Percentiles rank a stretch among this genome's conserved stretches.
These are phyloP conservation scores for Cecidostiba fungosa DNA, from an alignment of 2,888 invertebrate species.

Conservation along the genomic window DNA sequence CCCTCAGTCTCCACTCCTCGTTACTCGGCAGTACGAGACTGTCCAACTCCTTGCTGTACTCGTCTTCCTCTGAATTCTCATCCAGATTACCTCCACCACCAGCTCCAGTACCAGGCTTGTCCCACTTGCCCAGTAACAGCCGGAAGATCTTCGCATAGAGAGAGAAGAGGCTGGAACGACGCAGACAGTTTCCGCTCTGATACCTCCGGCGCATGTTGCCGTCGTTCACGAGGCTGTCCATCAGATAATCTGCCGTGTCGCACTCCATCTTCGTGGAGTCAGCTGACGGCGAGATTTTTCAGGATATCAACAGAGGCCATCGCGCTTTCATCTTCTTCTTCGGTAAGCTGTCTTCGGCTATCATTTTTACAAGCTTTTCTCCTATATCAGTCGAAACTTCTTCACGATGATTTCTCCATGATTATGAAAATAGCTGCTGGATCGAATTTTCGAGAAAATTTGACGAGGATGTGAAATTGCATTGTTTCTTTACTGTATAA, in stretches of 20 bases:
- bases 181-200: constrained; percentile 19
- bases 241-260: background rate
- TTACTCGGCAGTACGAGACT: constrained; percentile 86
- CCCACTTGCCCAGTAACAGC: constrained; percentile 47
- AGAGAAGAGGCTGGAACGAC: constrained; percentile 52
- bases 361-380: background rate
- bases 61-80: constrained; percentile 66
- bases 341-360: background rate
- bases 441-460: background rate
- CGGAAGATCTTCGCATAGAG: constrained; percentile 60
- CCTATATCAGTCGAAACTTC: too few relatives aligned
- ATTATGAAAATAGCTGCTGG: background rate
- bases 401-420: background rate
- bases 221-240: background rate
- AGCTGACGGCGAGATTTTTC: background rate
- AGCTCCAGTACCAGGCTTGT: constrained; percentile 1
- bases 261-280: background rate
- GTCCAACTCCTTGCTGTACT: constrained; percentile 79
- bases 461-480: too few relatives aligned
- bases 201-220: background rate
- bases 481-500: too few relatives aligned
- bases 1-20: constrained; percentile 85
- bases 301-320: background rate
- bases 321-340: background rate
- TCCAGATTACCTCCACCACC: constrained; percentile 47